Percentiles rank a stretch among this genome's conserved stretches.
phyloP scores from a whole-genome alignment of 2,888 invertebrate genomes.

The Heliconius sara region DNA sequence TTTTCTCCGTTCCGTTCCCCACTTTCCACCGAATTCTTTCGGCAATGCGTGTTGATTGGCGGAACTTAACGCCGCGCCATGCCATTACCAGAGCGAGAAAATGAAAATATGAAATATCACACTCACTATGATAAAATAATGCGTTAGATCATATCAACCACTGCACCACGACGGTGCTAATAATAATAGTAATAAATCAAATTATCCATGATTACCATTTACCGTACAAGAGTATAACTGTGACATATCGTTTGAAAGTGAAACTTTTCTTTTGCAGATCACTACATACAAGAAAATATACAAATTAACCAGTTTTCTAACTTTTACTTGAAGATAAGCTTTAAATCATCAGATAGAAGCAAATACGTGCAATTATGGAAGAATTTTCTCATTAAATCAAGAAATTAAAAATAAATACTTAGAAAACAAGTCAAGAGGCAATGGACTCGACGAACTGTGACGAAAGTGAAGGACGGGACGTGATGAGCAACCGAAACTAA shows the following conservation, averaged over 20 bases:
- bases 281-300: constrained; percentile 47
- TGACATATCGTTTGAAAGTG: constrained; percentile 51
- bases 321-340: constrained; percentile 41
- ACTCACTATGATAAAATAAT: no score
- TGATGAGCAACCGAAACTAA: not conserved
- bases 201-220: not conserved
- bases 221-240: constrained; percentile 20
- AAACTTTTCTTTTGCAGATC: constrained; percentile 60
- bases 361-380: constrained; percentile 24
- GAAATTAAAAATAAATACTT: not conserved
- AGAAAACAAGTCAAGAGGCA: not conserved
- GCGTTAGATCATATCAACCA: not conserved
- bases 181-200: constrained; percentile 9
- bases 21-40: not conserved
- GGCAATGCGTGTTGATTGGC: not conserved
- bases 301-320: constrained; percentile 51
- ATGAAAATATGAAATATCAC: no score
- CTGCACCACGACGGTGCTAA: no score
- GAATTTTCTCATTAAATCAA: constrained; percentile 1
- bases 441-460: not conserved
- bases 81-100: not conserved
- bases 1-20: no score
- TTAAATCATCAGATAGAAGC: constrained; percentile 6
- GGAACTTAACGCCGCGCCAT: not conserved
- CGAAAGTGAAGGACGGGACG: not conserved